Base-by-base conservation (phyloP, 2,888 invertebrate species). In the Apotomis capreana region DNA sequence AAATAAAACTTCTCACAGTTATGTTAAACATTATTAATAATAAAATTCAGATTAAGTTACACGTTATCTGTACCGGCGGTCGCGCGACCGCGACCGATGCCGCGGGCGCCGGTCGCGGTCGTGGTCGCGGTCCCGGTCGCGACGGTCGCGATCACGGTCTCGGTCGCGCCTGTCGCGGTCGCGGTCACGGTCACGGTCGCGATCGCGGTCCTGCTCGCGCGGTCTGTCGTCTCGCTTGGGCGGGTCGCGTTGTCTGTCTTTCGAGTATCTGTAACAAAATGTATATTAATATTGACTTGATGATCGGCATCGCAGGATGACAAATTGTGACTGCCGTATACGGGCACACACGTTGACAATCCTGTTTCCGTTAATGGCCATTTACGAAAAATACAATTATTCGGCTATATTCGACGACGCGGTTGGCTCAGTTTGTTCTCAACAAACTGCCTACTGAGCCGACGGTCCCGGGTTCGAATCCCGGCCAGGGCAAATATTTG, bases 61-160 rank as follows among this genome's bases (percentile, higher is more conserved):
- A 80, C 65, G 89, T 86, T 91, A 93, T 92, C 89, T 92, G 76
- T 87, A 80, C 77, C 91, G 91, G 67, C 92, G 90, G 68, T 92
- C 92, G 76, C 84, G 84, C 1, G 91, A 91, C 54, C 91, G 86
- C 60, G 89, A 89, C 51, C 89, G 79, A 58, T 87, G 84, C 1
- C 89, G 85, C 37, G 80, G 83, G 6, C 85, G 76, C 57, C 78
- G 76, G 12, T 79, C 80, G 26, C 81, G 77, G 13, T 82, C 80
- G n/a, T 81, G 78, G 49, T 85, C 81, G 5, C 81, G 77, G 54
- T 83, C 81, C 3, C 80, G 74, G 9, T 82, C 81, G 2, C 78
- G 68, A 9, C 78, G 69, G 12, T 83, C 78, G 51, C 83, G 81
- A 26, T 81, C 77, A 46, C 82, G 80, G 9, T 63, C 81, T n/a